Evolutionary conservation across 1,140 invertebrate genomes (phyloP).

Genomic region (Tribolium castaneum): DNA sequence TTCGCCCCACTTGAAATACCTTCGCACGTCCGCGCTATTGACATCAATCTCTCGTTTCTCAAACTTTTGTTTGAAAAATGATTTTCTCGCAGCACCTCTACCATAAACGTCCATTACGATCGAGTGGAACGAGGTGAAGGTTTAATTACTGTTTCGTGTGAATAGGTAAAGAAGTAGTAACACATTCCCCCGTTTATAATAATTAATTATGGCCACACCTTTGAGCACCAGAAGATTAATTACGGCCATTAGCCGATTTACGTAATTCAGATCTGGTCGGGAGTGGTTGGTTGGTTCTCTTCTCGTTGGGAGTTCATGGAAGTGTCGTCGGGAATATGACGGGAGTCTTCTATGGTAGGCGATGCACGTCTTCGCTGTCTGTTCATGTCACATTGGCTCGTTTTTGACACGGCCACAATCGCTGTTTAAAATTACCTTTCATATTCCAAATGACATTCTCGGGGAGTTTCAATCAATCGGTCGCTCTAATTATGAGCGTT

Average conservation of each 20-base stretch:
- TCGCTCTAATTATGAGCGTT: background rate
- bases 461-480: background rate
- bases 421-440: conserved; percentile 55
- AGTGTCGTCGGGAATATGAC: conserved; percentile 32
- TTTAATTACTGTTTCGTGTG: conserved; percentile 7
- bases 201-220: conserved; percentile 10
- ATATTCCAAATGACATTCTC: conserved; percentile 41
- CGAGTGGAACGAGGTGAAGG: conserved; percentile 4
- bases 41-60: background rate
- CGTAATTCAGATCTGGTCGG: background rate
- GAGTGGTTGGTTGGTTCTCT: background rate
- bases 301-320: conserved; percentile 9
- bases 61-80: conserved; percentile 4
- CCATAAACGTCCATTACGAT: background rate
- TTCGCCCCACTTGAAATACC: background rate
- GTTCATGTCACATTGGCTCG: conserved; percentile 50
- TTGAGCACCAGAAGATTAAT: background rate
- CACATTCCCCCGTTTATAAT: conserved; percentile 1
- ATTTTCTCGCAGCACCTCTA: background rate
- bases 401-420: conserved; percentile 52
- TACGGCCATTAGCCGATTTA: background rate
- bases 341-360: conserved; percentile 27
- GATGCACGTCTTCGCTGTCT: conserved; percentile 50
- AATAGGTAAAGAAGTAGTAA: conserved; percentile 1
- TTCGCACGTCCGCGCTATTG: background rate